Evolutionary conservation across 1,140 invertebrate species (phyloP), one percentile per base, ranked within the genome.

Genomic region (Brachionus paranguensis): DNA sequence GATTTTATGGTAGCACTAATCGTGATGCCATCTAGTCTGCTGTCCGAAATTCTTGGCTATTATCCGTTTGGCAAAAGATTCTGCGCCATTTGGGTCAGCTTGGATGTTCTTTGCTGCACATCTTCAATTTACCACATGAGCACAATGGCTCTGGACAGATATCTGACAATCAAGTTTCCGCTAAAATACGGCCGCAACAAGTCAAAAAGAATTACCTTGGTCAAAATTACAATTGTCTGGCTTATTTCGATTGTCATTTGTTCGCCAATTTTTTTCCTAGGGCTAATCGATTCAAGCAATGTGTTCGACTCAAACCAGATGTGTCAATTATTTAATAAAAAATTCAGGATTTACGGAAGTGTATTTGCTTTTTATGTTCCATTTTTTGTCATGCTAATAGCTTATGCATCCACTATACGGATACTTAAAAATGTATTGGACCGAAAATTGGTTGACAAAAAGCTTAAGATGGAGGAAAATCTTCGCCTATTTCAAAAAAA

Each of bases 361-460:
- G 93, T 97, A 86, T 88, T 97, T 85, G 96, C 95, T 85, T 99
- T 99, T 90, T 97, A 97, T 90, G 95, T 98, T 84, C 78, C 78
- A 45, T 81, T 81, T 45, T 43, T 81, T 64, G n/a, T 81, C 1
- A 81, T 81, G 78, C 11, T 81, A 24, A 37, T 81, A 14, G 78
- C 78, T 12, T 81, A 81, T 68, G 53, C 47, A 20, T 81, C 53
- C n/a, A 81, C 78, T 12, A 81, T 81, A 24, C 20, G 78, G 10
- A 81, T 81, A n/a, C 29, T 81, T 20, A 60, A 68, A 60, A 64
- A 60, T n/a, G 33, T 81, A 0, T 29, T 81, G 14, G 64, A 81
- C 37, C 2, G 43, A 43, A 81, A 81, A 60, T 20, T 81, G 8
- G 41, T 45, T 24, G 53, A 81, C 24, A 81, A 81, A 43, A 81